Evolutionary conservation across 2,797 vertebrate genomes (phyloP), one percentile per base, ranked within the genome.

Genomic region (Channallabes apus): DNA sequence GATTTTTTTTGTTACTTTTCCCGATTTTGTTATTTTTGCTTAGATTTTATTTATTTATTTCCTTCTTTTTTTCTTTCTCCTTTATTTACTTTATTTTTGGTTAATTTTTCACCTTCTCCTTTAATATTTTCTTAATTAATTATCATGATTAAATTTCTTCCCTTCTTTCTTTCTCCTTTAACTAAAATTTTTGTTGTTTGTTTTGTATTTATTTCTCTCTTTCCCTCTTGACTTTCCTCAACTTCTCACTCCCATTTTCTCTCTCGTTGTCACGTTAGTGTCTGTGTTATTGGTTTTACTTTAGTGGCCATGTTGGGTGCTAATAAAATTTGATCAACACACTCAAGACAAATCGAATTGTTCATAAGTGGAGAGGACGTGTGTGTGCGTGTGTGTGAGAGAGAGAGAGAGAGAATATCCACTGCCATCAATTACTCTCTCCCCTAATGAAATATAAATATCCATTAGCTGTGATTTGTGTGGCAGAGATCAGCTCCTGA

Each of bases 391-490:
- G 65, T 46, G 69, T 22, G 35, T 51, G 71, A 14, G 69, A 5
- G 69, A 11, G 69, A n/a, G 69, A 14, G 71, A 12, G 68, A 4
- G 68, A 22, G 96, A 96, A 96, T 97, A 97, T 97, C 96, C 96
- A 93, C 72, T 94, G 95, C 96, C 96, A 97, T 97, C 94, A 95
- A 96, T 98, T 97, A 97, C 96, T 97, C 96, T 96, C 95, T 90
- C 94, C 94, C 95, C 95, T 97, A 97, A 99, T 98, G 96, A 98
- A 98, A 98, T 97, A 98, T 97, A 98, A 98, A 98, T 97, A 97
- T 96, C 96, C 96, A 98, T 99, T 98, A 96, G 95, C 97, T 95
- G 96, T 90, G 91, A 78, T 86, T 65, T 85, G 85, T 35, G 9
- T 85, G 58, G 11, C 76, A 85, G n/a, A 93, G 91, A 85, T 38